phyloP scores from a whole-genome alignment of 2,797 vertebrate genomes.

The Dicrostonyx torquatus region DNA sequence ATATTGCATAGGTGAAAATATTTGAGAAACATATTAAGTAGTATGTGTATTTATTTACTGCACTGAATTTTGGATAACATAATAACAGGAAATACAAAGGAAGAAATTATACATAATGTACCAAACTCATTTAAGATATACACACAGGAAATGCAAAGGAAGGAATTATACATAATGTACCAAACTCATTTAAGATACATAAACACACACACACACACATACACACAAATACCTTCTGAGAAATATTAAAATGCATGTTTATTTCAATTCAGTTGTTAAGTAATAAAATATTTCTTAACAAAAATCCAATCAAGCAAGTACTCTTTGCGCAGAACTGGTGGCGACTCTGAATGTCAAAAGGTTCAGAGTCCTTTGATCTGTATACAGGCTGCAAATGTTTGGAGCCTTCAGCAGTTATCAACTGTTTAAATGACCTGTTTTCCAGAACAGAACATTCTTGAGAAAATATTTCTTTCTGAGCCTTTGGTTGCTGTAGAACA shows the following conservation, averaged over 20 bases:
- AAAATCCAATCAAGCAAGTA: conserved; percentile 45
- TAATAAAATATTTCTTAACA: conserved; percentile 41
- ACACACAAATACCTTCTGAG: background rate
- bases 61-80: background rate
- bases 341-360: conserved; percentile 60
- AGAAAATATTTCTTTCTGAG: conserved; percentile 72
- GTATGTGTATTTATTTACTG: background rate
- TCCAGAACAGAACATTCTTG: conserved; percentile 74
- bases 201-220: too few relatives aligned
- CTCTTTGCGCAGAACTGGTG: conserved; percentile 30
- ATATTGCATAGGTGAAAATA: background rate
- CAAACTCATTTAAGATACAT: background rate
- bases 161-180: background rate
- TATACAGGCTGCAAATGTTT: conserved; percentile 50
- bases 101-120: background rate
- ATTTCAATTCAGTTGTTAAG: conserved; percentile 34
- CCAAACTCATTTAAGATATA: background rate
- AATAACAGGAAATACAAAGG: background rate
- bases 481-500: conserved; percentile 60
- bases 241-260: conserved; percentile 30
- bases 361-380: conserved; percentile 60
- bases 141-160: background rate
- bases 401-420: conserved; percentile 50
- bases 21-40: conserved; percentile 8
- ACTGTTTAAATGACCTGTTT: conserved; percentile 71